Evolutionary conservation across 2,888 invertebrate genomes (phyloP), one percentile per base, ranked within the genome.

Genomic region (Apoda limacodes): DNA sequence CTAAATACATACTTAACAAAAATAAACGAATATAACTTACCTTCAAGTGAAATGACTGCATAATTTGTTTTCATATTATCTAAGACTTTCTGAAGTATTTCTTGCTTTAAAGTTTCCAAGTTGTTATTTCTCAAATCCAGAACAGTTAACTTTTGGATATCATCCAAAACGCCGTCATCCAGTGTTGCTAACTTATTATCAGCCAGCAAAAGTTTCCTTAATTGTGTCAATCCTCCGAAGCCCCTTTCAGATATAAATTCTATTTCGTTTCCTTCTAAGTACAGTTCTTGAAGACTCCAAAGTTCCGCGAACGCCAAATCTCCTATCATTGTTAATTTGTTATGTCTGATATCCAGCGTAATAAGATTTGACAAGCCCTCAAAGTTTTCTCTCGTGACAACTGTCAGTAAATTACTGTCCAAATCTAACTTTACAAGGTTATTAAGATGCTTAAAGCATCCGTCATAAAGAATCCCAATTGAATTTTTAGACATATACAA

Each of bases 401-500:
- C 88, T 42, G 87, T 85, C 46, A 93, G 84, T 52, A 87, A 84
- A 75, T 89, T 92, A 50, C 83, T 83, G 57, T 89, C 90, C 45
- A 96, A 72, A 60, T 95, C 92, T 39, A 97, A 75, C 50, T 88
- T 89, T 35, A 89, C 85, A 33, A 96, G 81, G 48, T 89, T 87
- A 19, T 83, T 84, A 51, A 92, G 69, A 50, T 89, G 85, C 46
- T 84, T 83, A 60, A 92, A 94, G 28, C 96, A 90, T 35, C 90
- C 90, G 32, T 94, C 93, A 51, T 96, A 95, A 22, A 95, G 75
- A 6, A 88, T 85, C 44, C 89, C 89, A 39, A 98, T 83, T 52
- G 88, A 88, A 63, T 98, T 98, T 55, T 89, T 89, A 50, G 93
- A 92, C 32, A 98, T 75, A 54, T 86, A 86, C 34, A 98, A 82